These are phyloP conservation scores for Puntigrus tetrazona DNA, from an alignment of 2,113 vertebrate species.

Conservation along the genomic window DNA sequence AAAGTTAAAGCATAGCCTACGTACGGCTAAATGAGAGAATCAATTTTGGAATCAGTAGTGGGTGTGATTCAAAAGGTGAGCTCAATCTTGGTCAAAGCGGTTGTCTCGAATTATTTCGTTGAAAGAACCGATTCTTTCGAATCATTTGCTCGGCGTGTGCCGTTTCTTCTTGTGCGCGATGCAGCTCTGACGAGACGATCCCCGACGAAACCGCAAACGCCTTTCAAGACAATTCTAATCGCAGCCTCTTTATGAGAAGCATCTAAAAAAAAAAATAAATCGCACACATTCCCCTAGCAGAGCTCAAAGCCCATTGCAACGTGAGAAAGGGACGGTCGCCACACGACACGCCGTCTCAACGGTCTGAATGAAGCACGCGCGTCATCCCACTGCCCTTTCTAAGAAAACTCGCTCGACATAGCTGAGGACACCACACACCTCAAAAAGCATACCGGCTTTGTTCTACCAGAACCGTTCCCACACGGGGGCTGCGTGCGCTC, in stretches of 20 bases:
- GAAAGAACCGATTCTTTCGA: background rate
- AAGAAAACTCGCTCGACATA: conserved; percentile 38
- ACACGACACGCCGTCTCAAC: background rate
- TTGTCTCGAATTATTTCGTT: background rate
- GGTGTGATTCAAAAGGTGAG: background rate
- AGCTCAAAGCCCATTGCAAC: background rate
- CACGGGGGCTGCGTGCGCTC: background rate
- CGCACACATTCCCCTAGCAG: background rate
- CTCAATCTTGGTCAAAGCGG: background rate
- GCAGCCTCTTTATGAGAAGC: background rate
- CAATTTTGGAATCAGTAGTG: background rate
- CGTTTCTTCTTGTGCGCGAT: background rate
- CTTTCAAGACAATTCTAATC: background rate
- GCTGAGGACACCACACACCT: conserved; percentile 25
- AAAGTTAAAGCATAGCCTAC: background rate
- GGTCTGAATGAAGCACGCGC: background rate
- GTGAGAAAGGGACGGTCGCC: background rate
- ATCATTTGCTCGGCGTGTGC: background rate
- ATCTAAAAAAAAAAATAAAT: background rate
- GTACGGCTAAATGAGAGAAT: background rate
- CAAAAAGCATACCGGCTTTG: conserved; percentile 41
- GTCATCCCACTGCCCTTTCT: conserved; percentile 30
- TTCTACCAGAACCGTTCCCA: conserved; percentile 39
- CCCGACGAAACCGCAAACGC: too few relatives aligned
- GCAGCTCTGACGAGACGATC: background rate